These are phyloP conservation scores for Cheilosia urbana DNA, from an alignment of 2,888 invertebrate genomes.

Conservation along the genomic window DNA sequence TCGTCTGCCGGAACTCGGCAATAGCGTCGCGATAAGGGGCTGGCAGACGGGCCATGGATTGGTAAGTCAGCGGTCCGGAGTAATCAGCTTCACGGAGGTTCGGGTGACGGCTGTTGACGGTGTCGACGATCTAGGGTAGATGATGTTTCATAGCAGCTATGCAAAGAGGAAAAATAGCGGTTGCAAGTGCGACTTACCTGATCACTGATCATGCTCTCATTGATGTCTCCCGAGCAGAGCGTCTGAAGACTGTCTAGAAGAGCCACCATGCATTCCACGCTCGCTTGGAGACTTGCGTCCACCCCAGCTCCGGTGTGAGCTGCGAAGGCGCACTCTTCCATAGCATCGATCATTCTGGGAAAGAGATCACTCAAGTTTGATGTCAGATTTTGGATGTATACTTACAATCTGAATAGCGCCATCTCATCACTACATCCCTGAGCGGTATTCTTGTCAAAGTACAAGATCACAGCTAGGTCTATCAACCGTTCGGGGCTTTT, in stretches of 20 bases:
- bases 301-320: conserved; percentile 88
- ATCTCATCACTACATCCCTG: conserved; percentile 90
- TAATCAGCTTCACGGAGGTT: conserved; percentile 91
- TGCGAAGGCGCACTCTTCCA: conserved; percentile 94
- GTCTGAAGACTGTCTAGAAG: conserved; percentile 93
- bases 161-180: neutral
- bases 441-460: conserved; percentile 87
- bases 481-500: conserved; percentile 90
- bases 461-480: conserved; percentile 87
- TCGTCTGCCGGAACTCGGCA: conserved; percentile 87
- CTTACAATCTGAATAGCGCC: conserved; percentile 92
- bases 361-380: neutral
- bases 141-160: neutral
- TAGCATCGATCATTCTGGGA: conserved; percentile 93
- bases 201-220: conserved; percentile 85
- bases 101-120: conserved; percentile 88
- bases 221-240: conserved; percentile 90
- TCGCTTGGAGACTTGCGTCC: conserved; percentile 90
- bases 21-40: conserved; percentile 92
- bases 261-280: conserved; percentile 93
- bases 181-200: conserved; percentile 76
- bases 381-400: conserved; percentile 68
- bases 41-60: conserved; percentile 92
- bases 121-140: conserved; percentile 84
- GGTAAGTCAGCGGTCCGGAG: conserved; percentile 93